phyloP scores from a whole-genome alignment of 2,888 invertebrate species.

The Smittia sp. region DNA sequence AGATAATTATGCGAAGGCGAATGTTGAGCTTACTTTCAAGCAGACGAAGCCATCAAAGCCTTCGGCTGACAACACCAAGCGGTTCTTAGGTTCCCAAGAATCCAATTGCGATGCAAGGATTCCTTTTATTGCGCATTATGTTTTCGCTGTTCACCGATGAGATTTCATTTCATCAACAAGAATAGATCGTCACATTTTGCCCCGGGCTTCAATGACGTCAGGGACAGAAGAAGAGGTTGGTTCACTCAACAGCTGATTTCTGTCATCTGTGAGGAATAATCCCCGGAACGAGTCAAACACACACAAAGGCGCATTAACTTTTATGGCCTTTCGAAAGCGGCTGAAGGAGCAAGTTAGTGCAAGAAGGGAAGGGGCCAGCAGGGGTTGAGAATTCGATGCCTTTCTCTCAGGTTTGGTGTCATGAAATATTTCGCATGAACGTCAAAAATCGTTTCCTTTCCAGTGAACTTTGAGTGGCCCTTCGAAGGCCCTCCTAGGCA shows the following conservation, averaged over 20 bases:
- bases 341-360: neutral
- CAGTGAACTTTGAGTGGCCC: too few species aligned
- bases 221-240: neutral
- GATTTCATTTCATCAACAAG: neutral
- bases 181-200: neutral
- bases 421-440: too few species aligned
- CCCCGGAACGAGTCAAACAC: slow-evolving; percentile 10
- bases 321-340: neutral
- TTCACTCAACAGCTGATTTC: neutral
- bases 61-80: too few species aligned
- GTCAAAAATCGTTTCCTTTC: too few species aligned
- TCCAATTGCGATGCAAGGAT: too few species aligned
- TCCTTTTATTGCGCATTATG: neutral
- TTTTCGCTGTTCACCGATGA: neutral
- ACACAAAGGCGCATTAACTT: neutral
- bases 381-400: too few species aligned
- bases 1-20: neutral
- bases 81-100: too few species aligned
- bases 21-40: neutral
- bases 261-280: neutral
- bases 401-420: too few species aligned
- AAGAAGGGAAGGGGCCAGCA: neutral
- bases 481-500: too few species aligned
- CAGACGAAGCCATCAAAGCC: neutral
- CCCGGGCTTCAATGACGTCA: too few species aligned